These are phyloP conservation scores for Glandiceps talaboti DNA, from an alignment of 53 echinoderm and acorn worm genomes.

Conservation along the genomic window DNA sequence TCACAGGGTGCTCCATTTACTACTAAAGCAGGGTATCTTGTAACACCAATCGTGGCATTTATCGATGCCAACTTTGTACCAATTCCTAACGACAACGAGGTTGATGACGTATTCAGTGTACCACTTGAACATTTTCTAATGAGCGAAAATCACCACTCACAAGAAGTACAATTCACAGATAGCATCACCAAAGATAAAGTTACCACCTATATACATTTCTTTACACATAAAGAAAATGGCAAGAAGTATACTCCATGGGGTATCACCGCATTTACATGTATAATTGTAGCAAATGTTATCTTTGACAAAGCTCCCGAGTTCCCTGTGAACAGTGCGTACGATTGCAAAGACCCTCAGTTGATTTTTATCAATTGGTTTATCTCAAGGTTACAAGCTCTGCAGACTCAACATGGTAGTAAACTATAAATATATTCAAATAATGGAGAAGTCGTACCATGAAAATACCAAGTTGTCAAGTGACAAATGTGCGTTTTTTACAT, in stretches of 20 bases:
- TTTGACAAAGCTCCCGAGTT: constrained; percentile 57
- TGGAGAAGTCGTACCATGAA: too few species aligned
- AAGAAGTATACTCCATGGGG: constrained; percentile 36
- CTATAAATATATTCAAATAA: too few species aligned
- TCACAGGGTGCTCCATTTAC: constrained; percentile 40
- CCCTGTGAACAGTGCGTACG: constrained; percentile 31
- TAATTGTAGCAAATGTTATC: constrained; percentile 44
- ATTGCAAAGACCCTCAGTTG: constrained; percentile 5
- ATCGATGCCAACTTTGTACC: constrained; percentile 47
- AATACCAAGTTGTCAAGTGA: too few species aligned
- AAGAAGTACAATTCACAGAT: not conserved
- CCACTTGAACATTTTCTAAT: constrained; percentile 52
- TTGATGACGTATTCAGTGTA: constrained; percentile 60
- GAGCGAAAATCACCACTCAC: constrained; percentile 31
- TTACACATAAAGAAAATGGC: constrained; percentile 8
- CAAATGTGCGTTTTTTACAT: too few species aligned
- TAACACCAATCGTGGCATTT: constrained; percentile 64
- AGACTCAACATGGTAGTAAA: too few species aligned
- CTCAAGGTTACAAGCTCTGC: too few species aligned
- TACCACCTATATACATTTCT: constrained; percentile 26
- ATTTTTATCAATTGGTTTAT: too few species aligned
- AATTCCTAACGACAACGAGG: constrained; percentile 50
- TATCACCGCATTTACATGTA: constrained; percentile 57
- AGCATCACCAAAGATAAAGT: constrained; percentile 17
- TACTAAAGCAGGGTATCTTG: constrained; percentile 13